A percentile compares a stretch with the other conserved stretches of the same genome.
Conservation (phyloP, 2,888 invertebrate species). For the Hymenopus coronatus region DNA sequence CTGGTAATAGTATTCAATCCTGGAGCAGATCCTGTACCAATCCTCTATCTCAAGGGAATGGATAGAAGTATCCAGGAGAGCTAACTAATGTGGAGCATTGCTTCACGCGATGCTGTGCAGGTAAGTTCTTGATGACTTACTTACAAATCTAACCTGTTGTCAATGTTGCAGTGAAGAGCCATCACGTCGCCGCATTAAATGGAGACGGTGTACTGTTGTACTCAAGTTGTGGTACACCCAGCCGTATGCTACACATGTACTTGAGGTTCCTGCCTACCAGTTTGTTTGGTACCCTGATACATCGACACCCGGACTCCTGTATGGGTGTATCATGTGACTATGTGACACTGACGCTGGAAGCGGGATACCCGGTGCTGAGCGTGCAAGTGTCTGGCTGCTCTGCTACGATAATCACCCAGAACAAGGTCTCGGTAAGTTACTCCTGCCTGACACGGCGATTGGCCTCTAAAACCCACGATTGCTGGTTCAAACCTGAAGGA, state of each 20-base stretch:
- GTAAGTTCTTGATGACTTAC: too few species aligned
- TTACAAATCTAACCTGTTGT: too few species aligned
- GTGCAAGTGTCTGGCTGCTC: conserved; percentile 35
- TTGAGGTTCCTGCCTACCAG: conserved; percentile 50
- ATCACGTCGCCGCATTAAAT: conserved; percentile 49
- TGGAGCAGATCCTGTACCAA: conserved; percentile 58
- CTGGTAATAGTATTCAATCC: conserved; percentile 56
- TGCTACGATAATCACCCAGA: not conserved
- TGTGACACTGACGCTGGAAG: conserved; percentile 36
- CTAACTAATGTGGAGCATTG: conserved; percentile 50
- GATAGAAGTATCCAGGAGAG: conserved; percentile 47
- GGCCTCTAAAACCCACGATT: too few species aligned
- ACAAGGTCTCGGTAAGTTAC: conserved; percentile 1
- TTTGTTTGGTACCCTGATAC: conserved; percentile 50
- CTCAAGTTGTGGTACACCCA: conserved; percentile 45
- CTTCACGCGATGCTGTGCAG: conserved; percentile 48
- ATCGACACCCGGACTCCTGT: conserved; percentile 44
- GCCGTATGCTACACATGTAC: conserved; percentile 50
- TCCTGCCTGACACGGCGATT: too few species aligned
- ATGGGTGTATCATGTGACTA: conserved; percentile 44
- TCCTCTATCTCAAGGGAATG: conserved; percentile 55
- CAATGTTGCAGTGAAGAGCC: conserved; percentile 39
- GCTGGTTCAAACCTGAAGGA: too few species aligned
- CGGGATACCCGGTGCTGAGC: conserved; percentile 35
- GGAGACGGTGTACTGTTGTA: conserved; percentile 51